phyloP scores from a whole-genome alignment of 2,113 vertebrate species.

The Chroicocephalus ridibundus region DNA sequence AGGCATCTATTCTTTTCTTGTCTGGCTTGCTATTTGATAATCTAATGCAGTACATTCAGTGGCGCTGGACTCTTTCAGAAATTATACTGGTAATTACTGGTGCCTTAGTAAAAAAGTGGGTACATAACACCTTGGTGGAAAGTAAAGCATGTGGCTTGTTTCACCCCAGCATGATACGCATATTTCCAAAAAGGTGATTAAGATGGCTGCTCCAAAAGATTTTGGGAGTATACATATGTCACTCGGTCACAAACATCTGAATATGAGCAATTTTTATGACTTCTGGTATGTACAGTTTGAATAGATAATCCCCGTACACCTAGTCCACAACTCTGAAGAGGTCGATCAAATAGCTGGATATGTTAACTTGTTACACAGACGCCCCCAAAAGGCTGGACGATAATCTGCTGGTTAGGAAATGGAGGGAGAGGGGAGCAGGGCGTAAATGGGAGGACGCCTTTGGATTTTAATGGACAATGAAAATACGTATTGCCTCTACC shows the following conservation, averaged over 20 bases:
- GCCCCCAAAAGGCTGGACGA: neutral
- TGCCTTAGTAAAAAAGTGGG: conserved; percentile 70
- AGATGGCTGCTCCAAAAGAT: conserved; percentile 70
- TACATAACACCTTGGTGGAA: conserved; percentile 45
- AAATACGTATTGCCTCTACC: conserved; percentile 69
- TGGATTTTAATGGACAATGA: conserved; percentile 53
- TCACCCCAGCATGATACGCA: neutral
- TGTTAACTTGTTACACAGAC: neutral
- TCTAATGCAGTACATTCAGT: conserved; percentile 17
- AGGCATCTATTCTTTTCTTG: conserved; percentile 41
- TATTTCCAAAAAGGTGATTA: conserved; percentile 11
- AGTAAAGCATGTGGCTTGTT: conserved; percentile 23
- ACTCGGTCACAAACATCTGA: neutral
- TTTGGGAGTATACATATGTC: conserved; percentile 4
- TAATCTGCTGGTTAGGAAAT: conserved; percentile 54
- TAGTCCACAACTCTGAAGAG: neutral
- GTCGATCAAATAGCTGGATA: neutral
- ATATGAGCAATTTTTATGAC: conserved; percentile 5
- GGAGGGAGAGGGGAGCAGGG: neutral
- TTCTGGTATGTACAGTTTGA: conserved; percentile 38
- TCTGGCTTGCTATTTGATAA: conserved; percentile 60
- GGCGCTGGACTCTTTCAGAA: conserved; percentile 38
- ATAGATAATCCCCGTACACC: conserved; percentile 3
- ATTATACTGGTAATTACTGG: conserved; percentile 40
- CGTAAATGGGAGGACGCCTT: neutral